Evolutionary conservation across 2,888 invertebrate species (phyloP), one percentile per base, ranked within the genome.

Genomic region (Eupithecia dodoneata): DNA sequence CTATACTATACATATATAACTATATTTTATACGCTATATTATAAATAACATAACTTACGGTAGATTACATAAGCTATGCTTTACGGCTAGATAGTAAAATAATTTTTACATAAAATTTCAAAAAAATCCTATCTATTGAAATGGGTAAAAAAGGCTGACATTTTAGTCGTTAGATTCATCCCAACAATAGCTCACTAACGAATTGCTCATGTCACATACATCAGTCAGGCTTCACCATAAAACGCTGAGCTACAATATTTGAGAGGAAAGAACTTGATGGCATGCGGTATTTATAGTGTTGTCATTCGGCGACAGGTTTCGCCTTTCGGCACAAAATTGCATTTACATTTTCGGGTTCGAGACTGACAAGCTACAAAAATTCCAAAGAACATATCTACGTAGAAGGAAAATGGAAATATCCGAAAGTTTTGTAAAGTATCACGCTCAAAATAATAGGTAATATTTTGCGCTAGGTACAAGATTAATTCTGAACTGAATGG

Each of bases 191-290:
- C 47, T 70, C 70, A 70, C 70, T 70, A 70, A 70, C 70, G 70
- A 70, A 70, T 70, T 70, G 70, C 70, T 47, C 45, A 12, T 45
- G 70, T 5, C 70, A 70, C 70, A 70, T 70, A 70, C 70, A 70
- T 70, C 70, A 70, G 45, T 70, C 70, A 42, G 45, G 15, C 44
- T 70, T 18, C 45, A 18, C 70, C 45, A 49, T 70, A 70, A 70
- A 70, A 70, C 47, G 47, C 47, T 42, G 42, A 13, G 66, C 55
- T 72, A 59, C 70, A 70, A 70, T 70, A 70, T 70, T 13, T 70
- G 70, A 70, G 70, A 13, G 70, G 70, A 70, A 70, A 70, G 70
- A 70, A 70, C 47, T 70, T 70, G 70, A 70, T 70, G 70, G 70
- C 18, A 45, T 30, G 70, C 47, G 70, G 70, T 49, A 45, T 67